Evolutionary conservation across 1,140 invertebrate species (phyloP).

Genomic region (Aphis gossypii): DNA sequence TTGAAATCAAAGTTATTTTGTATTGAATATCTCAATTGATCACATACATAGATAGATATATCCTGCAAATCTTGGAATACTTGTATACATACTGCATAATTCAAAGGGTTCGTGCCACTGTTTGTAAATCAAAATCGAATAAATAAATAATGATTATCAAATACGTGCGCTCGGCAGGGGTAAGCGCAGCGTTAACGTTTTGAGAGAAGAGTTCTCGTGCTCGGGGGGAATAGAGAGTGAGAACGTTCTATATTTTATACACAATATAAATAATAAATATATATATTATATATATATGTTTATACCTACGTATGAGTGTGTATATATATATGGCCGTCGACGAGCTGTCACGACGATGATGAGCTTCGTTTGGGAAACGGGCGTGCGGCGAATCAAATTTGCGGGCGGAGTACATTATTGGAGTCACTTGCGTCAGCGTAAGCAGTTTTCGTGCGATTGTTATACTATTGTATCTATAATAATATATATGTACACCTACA

Average conservation of each 20-base stretch:
- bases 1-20: background rate
- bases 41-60: too few relatives aligned
- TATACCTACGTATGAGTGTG: background rate
- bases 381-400: conserved; percentile 31
- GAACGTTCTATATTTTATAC: background rate
- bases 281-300: background rate
- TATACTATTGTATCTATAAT: background rate
- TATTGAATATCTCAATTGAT: background rate
- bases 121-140: conserved; percentile 18
- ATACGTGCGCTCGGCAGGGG: background rate
- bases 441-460: background rate
- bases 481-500: background rate
- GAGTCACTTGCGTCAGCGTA: background rate
- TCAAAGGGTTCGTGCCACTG: background rate
- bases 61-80: background rate
- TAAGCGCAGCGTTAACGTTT: background rate
- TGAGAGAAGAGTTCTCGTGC: background rate
- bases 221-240: background rate
- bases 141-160: background rate
- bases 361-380: conserved; percentile 29
- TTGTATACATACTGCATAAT: background rate
- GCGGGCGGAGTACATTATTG: background rate
- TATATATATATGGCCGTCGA: background rate
- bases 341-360: background rate
- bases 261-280: conserved; percentile 11